Percentiles rank a stretch among this genome's conserved stretches.
phyloP scores from a whole-genome alignment of 1,140 invertebrate genomes.

The Sminthurides bifidus region DNA sequence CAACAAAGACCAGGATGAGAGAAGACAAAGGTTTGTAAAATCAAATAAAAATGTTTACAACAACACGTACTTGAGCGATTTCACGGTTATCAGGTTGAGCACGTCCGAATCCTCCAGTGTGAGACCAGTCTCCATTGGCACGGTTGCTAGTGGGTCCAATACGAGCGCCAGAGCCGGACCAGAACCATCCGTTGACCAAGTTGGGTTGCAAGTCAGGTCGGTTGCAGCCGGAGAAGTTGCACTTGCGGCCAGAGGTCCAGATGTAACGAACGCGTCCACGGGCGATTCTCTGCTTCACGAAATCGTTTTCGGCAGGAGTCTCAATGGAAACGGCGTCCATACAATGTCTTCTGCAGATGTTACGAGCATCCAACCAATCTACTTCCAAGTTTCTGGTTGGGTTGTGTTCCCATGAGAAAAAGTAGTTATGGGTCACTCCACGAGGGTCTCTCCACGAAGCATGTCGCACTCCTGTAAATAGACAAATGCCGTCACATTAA shows the following conservation, averaged over 20 bases:
- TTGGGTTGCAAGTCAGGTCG: conserved; percentile 67
- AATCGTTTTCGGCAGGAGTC: conserved; percentile 80
- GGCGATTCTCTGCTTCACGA: conserved; percentile 69
- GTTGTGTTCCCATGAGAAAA: conserved; percentile 84
- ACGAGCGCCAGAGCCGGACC: conserved; percentile 79
- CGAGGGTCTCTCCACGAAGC: conserved; percentile 71
- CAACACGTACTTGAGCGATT: conserved; percentile 57
- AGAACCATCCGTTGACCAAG: conserved; percentile 85
- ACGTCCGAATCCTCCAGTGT: conserved; percentile 69
- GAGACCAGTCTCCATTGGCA: conserved; percentile 69
- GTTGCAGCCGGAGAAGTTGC: conserved; percentile 82
- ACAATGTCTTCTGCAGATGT: conserved; percentile 81
- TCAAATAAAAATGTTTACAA: not conserved
- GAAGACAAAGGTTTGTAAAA: not conserved
- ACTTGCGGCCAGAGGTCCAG: conserved; percentile 83
- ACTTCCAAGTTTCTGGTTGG: conserved; percentile 74
- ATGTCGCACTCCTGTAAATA: conserved; percentile 58
- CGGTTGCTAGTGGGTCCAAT: conserved; percentile 74
- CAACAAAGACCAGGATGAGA: not conserved
- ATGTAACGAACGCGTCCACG: conserved; percentile 58
- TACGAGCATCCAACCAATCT: conserved; percentile 78
- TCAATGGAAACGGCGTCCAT: conserved; percentile 85
- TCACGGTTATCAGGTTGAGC: conserved; percentile 80
- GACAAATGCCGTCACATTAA: not conserved
- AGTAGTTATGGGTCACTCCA: conserved; percentile 75